A percentile compares a stretch with the other conserved stretches of the same genome.
These are phyloP conservation scores for Hucho hucho DNA, from an alignment of 2,113 vertebrate genomes.

Conservation along the genomic window DNA sequence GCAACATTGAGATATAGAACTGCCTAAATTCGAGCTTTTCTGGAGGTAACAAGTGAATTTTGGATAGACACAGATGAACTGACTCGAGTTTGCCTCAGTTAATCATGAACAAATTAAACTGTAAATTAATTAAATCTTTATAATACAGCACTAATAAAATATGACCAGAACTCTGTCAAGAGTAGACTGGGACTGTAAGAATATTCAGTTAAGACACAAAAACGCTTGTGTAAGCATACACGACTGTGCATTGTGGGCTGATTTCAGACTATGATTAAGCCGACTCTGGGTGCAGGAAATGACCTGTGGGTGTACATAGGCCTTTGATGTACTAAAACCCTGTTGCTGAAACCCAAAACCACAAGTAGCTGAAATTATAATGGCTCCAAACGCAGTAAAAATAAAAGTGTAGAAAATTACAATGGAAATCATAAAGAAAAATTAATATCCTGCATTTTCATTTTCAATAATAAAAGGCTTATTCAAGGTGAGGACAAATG, in stretches of 20 bases:
- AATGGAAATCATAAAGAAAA: too few species aligned
- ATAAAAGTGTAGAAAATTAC: too few species aligned
- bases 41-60: constrained; percentile 10
- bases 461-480: too few species aligned
- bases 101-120: constrained; percentile 21
- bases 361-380: too few species aligned
- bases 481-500: too few species aligned
- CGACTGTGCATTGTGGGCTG: neutral
- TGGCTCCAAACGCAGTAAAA: too few species aligned
- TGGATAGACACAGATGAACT: neutral
- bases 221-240: neutral
- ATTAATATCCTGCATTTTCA: too few species aligned
- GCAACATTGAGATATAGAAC: neutral
- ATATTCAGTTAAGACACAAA: constrained; percentile 13
- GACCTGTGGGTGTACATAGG: too few species aligned
- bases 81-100: constrained; percentile 6
- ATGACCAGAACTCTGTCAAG: neutral
- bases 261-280: too few species aligned
- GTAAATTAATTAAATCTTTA: constrained; percentile 22
- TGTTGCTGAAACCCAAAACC: too few species aligned
- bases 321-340: too few species aligned
- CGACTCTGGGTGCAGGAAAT: too few species aligned
- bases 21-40: neutral
- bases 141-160: neutral
- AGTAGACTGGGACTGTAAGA: neutral